Percentiles rank a stretch among this genome's conserved stretches.
Conservation (phyloP, 1,140 invertebrate species). For the Euura lappo region DNA sequence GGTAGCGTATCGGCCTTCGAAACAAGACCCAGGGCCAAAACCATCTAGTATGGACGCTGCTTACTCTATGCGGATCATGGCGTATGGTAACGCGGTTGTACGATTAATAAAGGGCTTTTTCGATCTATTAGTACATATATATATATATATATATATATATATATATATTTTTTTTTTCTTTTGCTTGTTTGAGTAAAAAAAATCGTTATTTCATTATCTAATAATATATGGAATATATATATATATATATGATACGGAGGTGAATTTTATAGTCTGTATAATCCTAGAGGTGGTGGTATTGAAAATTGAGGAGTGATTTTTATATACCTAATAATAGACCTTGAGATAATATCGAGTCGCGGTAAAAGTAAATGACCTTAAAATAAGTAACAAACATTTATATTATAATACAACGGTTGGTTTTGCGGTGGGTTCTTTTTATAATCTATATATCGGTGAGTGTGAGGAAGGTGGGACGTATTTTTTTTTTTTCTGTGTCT, state of each 20-base stretch:
- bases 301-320: not conserved
- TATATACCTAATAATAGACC: not conserved
- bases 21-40: conserved; percentile 52
- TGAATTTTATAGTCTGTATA: not conserved
- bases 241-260: no score
- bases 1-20: conserved; percentile 43
- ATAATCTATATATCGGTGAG: no score
- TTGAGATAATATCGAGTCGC: conserved; percentile 7
- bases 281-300: not conserved
- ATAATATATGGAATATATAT: no score
- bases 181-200: not conserved
- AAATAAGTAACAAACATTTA: conserved; percentile 13
- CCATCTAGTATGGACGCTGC: conserved; percentile 32
- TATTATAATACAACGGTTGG: not conserved
- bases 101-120: no score
- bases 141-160: no score
- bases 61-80: conserved; percentile 12
- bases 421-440: not conserved
- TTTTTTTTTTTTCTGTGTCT: conserved; percentile 12
- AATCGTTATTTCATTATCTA: not conserved
- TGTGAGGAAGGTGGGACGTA: no score
- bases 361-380: conserved; percentile 60
- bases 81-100: no score
- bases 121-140: no score
- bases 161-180: no score